These are phyloP conservation scores for Philaenus spumarius DNA, from an alignment of 1,140 invertebrate species.

Conservation along the genomic window DNA sequence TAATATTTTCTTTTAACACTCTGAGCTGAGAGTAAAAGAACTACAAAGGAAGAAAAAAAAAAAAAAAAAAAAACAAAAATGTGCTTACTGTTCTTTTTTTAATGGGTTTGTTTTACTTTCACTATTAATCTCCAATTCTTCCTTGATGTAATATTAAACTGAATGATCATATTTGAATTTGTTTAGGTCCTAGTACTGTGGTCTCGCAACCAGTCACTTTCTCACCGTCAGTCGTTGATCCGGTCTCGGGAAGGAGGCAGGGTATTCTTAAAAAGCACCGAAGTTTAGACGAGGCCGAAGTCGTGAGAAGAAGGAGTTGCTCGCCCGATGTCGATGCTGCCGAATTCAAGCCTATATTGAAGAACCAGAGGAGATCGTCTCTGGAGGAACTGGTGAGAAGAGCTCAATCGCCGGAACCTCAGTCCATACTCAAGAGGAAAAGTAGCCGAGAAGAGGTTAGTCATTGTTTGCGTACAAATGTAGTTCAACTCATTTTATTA, in stretches of 20 bases:
- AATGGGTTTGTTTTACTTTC: no score
- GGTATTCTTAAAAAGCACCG: constrained; percentile 71
- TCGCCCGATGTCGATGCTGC: constrained; percentile 56
- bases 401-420: constrained; percentile 35
- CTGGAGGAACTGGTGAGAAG: constrained; percentile 46
- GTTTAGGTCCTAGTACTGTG: background rate
- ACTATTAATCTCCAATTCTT: no score
- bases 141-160: no score
- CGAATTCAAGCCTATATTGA: constrained; percentile 58
- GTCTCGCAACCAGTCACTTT: constrained; percentile 59
- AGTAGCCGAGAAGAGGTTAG: constrained; percentile 34
- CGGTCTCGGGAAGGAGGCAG: constrained; percentile 47
- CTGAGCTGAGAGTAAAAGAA: no score
- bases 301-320: constrained; percentile 55
- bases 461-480: background rate
- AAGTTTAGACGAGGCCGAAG: constrained; percentile 68
- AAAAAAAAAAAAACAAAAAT: no score
- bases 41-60: no score
- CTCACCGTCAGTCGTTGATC: constrained; percentile 57
- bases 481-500: background rate
- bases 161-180: no score
- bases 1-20: no score
- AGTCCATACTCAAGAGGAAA: constrained; percentile 61
- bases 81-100: no score
- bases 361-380: constrained; percentile 58